Evolutionary conservation across 2,113 vertebrate species (phyloP).

Genomic region (Formicarius rufipectus): DNA sequence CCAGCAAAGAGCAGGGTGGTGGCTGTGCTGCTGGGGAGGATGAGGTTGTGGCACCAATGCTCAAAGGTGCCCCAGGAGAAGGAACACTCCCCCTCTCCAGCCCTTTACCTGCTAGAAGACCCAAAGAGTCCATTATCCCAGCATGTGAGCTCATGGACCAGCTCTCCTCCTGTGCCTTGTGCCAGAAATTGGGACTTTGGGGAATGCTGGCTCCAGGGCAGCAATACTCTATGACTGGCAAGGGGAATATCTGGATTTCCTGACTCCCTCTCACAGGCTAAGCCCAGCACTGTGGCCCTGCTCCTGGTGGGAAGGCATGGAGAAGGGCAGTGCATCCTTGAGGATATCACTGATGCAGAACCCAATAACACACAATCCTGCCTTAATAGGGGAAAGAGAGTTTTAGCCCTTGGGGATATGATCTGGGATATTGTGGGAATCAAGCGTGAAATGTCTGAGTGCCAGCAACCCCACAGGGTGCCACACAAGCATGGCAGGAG

Average conservation of each 20-base stretch:
- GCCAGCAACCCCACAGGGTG: background rate
- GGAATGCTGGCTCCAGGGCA: background rate
- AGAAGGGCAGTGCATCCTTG: background rate
- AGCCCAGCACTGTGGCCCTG: background rate
- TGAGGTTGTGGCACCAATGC: background rate
- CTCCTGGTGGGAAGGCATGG: background rate
- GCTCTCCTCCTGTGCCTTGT: background rate
- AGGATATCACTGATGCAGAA: fast-evolving
- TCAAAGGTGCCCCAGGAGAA: background rate
- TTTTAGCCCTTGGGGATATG: background rate
- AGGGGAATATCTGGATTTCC: background rate
- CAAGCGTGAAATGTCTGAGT: background rate
- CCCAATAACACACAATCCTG: background rate
- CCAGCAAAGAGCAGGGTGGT: background rate
- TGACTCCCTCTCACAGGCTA: background rate
- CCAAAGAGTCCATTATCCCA: background rate
- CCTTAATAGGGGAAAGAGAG: background rate
- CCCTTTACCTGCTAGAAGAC: background rate
- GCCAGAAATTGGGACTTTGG: background rate
- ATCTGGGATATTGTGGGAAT: background rate
- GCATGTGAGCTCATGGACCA: background rate
- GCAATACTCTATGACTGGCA: too few species aligned
- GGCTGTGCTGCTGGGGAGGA: background rate
- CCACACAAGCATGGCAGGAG: background rate
- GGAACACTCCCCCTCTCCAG: background rate